phyloP scores from a whole-genome alignment of 2,113 vertebrate genomes.

The Urocolius indicus region DNA sequence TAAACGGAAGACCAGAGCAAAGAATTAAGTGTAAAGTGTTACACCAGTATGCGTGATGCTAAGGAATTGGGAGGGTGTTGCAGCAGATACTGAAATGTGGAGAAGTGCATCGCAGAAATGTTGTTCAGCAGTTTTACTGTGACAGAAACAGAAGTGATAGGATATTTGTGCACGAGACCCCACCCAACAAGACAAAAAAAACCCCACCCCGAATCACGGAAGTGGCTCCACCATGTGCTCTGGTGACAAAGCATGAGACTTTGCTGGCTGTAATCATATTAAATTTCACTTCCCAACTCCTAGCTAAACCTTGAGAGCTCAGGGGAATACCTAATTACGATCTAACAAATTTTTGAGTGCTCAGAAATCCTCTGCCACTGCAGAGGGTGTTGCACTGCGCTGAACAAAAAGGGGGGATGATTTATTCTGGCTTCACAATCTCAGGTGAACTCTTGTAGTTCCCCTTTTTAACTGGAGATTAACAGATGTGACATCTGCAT shows the following conservation, averaged over 20 bases:
- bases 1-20: background rate
- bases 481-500: background rate
- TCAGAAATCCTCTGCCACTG: background rate
- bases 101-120: background rate
- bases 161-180: background rate
- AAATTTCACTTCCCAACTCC: background rate
- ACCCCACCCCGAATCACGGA: background rate
- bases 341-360: background rate
- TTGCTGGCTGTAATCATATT: background rate
- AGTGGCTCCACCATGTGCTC: background rate
- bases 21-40: background rate
- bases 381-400: background rate
- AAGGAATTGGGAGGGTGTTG: background rate
- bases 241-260: conserved; percentile 25
- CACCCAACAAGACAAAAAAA: background rate
- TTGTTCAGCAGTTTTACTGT: background rate
- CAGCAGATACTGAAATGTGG: background rate
- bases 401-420: background rate
- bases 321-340: background rate
- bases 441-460: background rate
- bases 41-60: background rate
- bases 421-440: background rate
- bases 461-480: background rate
- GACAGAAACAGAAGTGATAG: background rate
- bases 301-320: background rate